A percentile compares a stretch with the other conserved stretches of the same genome.
Conservation (phyloP, 53 echinoderm and acorn worm genomes). For the Luidia sarsii region DNA sequence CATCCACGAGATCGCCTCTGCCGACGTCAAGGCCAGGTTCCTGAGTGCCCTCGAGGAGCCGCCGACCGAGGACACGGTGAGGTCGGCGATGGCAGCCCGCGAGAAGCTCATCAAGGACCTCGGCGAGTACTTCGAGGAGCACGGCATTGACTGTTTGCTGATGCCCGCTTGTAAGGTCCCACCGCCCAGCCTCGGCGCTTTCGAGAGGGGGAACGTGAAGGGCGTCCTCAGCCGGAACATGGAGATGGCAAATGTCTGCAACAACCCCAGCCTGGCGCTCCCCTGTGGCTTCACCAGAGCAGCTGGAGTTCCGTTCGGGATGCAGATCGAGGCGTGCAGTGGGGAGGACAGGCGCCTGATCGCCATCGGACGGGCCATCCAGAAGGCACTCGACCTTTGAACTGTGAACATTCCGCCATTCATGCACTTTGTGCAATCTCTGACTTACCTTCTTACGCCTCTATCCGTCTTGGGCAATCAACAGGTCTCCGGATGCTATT, state of each 20-base stretch:
- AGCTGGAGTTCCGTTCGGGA: constrained; percentile 34
- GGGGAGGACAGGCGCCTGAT: constrained; percentile 24
- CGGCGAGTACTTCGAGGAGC: constrained; percentile 19
- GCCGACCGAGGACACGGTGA: not conserved
- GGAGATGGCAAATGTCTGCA: constrained; percentile 17
- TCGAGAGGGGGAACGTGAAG: not conserved
- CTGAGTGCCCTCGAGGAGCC: not conserved
- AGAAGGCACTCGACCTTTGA: constrained; percentile 3
- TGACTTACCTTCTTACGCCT: too few relatives aligned
- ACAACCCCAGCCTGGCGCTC: constrained; percentile 44
- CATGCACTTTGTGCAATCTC: too few relatives aligned
- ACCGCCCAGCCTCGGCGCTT: not conserved
- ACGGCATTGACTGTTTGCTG: constrained; percentile 28
- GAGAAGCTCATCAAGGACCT: constrained; percentile 10
- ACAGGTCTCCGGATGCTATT: too few relatives aligned
- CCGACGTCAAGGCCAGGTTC: constrained; percentile 4
- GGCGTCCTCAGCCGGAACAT: not conserved
- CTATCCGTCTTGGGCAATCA: too few relatives aligned
- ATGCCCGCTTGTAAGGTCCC: constrained; percentile 35
- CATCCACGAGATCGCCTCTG: constrained; percentile 20
- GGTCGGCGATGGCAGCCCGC: constrained; percentile 5
- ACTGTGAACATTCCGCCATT: too few relatives aligned
- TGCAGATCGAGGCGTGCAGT: constrained; percentile 30
- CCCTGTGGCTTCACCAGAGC: constrained; percentile 1
- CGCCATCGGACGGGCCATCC: constrained; percentile 22